phyloP scores from a whole-genome alignment of 2,113 vertebrate genomes.

The Chlorodrepanis virens region DNA sequence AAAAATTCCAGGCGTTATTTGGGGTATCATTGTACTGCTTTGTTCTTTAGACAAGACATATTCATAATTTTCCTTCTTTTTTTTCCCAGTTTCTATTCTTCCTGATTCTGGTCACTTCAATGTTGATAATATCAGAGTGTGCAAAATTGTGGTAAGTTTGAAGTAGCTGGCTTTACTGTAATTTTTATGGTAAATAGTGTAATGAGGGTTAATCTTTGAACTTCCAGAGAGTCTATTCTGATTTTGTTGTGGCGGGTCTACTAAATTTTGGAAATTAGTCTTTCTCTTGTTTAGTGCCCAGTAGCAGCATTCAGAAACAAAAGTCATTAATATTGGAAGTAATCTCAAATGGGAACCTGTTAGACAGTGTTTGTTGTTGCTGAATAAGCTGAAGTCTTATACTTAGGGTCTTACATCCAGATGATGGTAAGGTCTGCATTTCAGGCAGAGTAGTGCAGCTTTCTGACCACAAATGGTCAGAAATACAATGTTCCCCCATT shows the following conservation, averaged over 20 bases:
- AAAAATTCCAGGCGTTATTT: background rate
- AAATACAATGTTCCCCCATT: background rate
- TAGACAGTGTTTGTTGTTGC: background rate
- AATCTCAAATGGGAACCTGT: background rate
- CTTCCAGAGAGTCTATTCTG: background rate
- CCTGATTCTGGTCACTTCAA: conserved; percentile 92
- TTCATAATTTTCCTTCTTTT: accelerated
- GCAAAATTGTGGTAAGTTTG: conserved; percentile 94
- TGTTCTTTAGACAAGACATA: background rate
- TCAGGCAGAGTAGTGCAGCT: background rate
- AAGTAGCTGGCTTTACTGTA: background rate
- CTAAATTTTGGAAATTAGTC: background rate
- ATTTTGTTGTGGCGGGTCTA: background rate
- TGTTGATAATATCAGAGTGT: conserved; percentile 94
- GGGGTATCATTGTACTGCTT: background rate
- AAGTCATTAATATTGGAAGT: background rate
- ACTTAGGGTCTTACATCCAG: background rate
- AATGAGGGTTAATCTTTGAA: background rate
- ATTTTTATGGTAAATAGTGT: background rate
- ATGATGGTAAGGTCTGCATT: background rate
- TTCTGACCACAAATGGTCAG: background rate
- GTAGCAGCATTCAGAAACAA: background rate
- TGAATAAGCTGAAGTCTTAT: background rate
- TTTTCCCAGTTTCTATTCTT: conserved; percentile 85
- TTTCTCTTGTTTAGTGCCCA: background rate